These are phyloP conservation scores for Rhopalosiphum padi DNA, from an alignment of 1,140 invertebrate species.

Conservation along the genomic window DNA sequence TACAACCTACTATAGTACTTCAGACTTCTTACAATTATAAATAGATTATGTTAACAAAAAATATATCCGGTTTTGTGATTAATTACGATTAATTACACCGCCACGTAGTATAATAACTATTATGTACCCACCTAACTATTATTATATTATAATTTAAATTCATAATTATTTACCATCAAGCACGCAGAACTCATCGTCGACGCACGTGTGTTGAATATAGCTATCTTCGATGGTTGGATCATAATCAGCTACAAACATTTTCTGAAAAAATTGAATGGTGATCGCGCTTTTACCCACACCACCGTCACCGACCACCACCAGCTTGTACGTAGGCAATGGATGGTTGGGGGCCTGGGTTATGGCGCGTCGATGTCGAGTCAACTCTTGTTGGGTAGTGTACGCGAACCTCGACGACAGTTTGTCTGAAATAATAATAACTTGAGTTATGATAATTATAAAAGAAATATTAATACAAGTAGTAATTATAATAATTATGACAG, in stretches of 20 bases:
- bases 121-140: neutral
- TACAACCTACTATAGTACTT: neutral
- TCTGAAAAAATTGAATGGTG: constrained; percentile 89
- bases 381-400: constrained; percentile 53
- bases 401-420: constrained; percentile 50
- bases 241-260: constrained; percentile 88
- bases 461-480: neutral
- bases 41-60: neutral
- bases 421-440: neutral
- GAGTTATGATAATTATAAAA: neutral
- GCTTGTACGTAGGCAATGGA: constrained; percentile 74
- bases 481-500: neutral
- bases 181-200: constrained; percentile 90
- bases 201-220: constrained; percentile 90
- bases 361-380: constrained; percentile 52
- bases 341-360: constrained; percentile 57
- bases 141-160: neutral
- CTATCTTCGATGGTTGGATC: constrained; percentile 92
- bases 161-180: constrained; percentile 77
- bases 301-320: constrained; percentile 90
- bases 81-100: neutral
- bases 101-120: neutral
- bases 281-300: constrained; percentile 89
- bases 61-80: neutral
- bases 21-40: neutral